Percentiles rank a stretch among this genome's conserved stretches.
These are phyloP conservation scores for Zaprionus africanus DNA, from an alignment of 1,140 invertebrate genomes.

Conservation along the genomic window DNA sequence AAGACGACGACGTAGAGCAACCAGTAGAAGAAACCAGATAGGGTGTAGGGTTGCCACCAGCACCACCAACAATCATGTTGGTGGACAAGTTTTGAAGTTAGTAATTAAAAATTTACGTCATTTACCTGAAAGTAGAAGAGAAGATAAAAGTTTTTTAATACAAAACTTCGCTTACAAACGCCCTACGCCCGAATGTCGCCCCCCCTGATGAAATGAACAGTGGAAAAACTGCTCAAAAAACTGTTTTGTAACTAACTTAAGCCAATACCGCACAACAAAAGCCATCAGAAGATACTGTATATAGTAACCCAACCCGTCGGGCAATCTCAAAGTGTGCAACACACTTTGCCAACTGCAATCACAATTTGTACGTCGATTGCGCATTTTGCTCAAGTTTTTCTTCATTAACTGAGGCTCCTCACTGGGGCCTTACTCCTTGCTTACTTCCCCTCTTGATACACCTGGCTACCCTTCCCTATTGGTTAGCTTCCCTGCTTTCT, in stretches of 20 bases:
- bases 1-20: conserved; percentile 4
- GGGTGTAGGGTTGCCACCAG: background rate
- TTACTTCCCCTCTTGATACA: background rate
- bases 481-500: background rate
- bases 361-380: conserved; percentile 42
- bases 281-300: conserved; percentile 50
- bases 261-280: conserved; percentile 49
- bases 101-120: conserved; percentile 82
- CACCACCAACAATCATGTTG: conserved; percentile 6
- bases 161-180: conserved; percentile 60
- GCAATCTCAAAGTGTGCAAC: conserved; percentile 21
- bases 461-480: background rate
- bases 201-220: conserved; percentile 9
- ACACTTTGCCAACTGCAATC: conserved; percentile 43
- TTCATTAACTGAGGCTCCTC: background rate
- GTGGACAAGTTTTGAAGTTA: conserved; percentile 64
- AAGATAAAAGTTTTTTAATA: conserved; percentile 75
- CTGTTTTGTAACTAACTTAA: conserved; percentile 55
- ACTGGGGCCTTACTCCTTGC: too few species aligned
- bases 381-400: conserved; percentile 15
- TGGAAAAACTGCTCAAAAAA: conserved; percentile 23
- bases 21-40: background rate
- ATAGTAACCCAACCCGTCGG: conserved; percentile 5
- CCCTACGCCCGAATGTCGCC: background rate
- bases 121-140: conserved; percentile 74